Evolutionary conservation across 2,888 invertebrate genomes (phyloP), one percentile per base, ranked within the genome.

Genomic region (Leptopterna dolabrata): DNA sequence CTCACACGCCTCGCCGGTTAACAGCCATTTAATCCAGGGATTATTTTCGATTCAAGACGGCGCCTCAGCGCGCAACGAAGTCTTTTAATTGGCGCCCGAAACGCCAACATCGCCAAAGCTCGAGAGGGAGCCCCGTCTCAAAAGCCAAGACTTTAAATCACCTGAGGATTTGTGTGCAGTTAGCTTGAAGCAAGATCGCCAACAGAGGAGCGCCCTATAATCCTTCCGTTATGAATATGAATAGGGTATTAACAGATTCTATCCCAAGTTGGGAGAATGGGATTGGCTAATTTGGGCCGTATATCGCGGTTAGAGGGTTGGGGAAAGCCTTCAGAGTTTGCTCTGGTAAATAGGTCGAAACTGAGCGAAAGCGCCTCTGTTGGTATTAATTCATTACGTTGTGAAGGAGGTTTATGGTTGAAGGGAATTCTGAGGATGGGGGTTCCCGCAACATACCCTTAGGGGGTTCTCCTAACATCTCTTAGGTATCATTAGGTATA

Each of bases 271-370:
- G 47, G 81, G 47, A 85, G 73, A 85, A 85, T 85, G 30, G 85
- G 85, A 85, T 85, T 73, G 85, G 85, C 85, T 85, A 85, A 85
- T 85, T 85, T 85, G 85, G 85, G 85, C 85, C 85, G 85, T 85
- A 85, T 85, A 85, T 85, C 85, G 85, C 85, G 85, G 85, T 85
- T 85, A 83, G 83, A 24, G 83, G 47, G 47, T 41, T 43, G 63
- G 43, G n/a, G 55, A 63, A 63, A 63, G 63, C 63, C 63, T 63
- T 63, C 63, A 63, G 81, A 81, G 81, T 81, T 81, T 81, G 81
- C 81, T 81, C 81, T 51, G 36, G 81, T 81, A 81, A 81, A 81
- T 81, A 81, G 81, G 81, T 81, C 81, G 81, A 81, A 81, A 29
- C 81, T 51, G 55, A 81, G 81, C 51, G 81, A 81, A 76, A 81